Base-by-base conservation (phyloP, 1,140 invertebrate genomes). In the Druon quercuslanigerum region DNA sequence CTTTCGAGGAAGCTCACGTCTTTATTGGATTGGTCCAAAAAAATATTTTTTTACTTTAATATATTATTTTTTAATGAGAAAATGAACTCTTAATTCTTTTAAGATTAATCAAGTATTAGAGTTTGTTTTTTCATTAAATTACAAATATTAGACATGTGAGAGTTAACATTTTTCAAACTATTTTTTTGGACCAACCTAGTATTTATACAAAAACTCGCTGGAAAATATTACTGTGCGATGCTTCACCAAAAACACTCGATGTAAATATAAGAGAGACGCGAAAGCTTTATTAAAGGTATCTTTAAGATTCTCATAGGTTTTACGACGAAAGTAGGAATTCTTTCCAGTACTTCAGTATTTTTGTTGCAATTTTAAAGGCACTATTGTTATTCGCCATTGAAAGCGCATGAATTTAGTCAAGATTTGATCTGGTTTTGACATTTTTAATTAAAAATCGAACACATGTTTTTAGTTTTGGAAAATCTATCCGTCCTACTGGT, bases 181-280 rank as follows among this genome's bases (percentile, higher is more conserved):
- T 16, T 66, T 66, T 66, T 40, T 66, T 66, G 25, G 60, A 16
- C 25, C 16, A 66, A 8, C 40, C 40, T 46, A 46, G 40, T 46
- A 6, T 66, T 66, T 16, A 2, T n/a, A 66, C 16, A 66, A 40
- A 66, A 40, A 16, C 60, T 66, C 25, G 14, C 20, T 66, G 60
- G 14, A 46, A 33, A 40, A 40, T 46, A 40, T 40, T 16, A 66
- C 60, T 56, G 25, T 73, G 20, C 72, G 51, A 51, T 74, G 33
- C 73, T 51, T 71, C 73, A 73, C 33, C 50, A 75, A 84, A 82
- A 81, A 60, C 79, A 77, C 76, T 84, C 80, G 79, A 17, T 84
- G 82, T 84, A 84, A 73, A 84, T 84, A 84, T 66, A 66, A 66
- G n/a, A n/a, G 25, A 66, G 60, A 14, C 14, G 14, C 40, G 12